Evolutionary conservation across 2,113 vertebrate genomes (phyloP).

Genomic region (Scomber scombrus): DNA sequence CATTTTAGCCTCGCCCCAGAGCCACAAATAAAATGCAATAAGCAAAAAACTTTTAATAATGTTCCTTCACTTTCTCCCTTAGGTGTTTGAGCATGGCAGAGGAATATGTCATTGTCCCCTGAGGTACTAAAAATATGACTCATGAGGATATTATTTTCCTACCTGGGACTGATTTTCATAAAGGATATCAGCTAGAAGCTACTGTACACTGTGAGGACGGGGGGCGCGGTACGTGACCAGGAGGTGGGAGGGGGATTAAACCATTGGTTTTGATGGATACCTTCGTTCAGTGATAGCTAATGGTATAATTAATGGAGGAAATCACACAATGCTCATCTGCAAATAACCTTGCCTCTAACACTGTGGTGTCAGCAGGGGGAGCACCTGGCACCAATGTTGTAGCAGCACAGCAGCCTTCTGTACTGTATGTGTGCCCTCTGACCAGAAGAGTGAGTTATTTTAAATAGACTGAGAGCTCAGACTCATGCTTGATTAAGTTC

Average conservation of each 20-base stretch:
- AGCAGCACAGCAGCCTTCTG: slow-evolving; percentile 31
- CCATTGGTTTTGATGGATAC: slow-evolving; percentile 46
- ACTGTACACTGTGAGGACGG: slow-evolving; percentile 8
- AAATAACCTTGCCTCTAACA: slow-evolving; percentile 23
- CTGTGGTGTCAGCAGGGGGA: slow-evolving; percentile 80
- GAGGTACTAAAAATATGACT: slow-evolving; percentile 78
- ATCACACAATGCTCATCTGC: slow-evolving; percentile 36
- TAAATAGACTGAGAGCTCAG: slow-evolving; percentile 39
- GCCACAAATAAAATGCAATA: slow-evolving; percentile 85
- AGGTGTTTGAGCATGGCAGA: slow-evolving; percentile 76
- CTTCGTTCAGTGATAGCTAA: slow-evolving; percentile 29
- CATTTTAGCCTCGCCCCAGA: slow-evolving; percentile 71
- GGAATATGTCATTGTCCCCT: slow-evolving; percentile 74
- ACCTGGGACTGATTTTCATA: slow-evolving; percentile 61
- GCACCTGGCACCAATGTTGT: slow-evolving; percentile 62
- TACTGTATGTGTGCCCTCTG: slow-evolving; percentile 26
- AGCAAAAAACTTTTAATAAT: slow-evolving; percentile 86
- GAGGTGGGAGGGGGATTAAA: slow-evolving; percentile 30
- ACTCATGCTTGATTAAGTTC: slow-evolving; percentile 46
- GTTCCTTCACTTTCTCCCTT: slow-evolving; percentile 65
- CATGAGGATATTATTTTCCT: slow-evolving; percentile 68
- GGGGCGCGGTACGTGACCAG: neutral
- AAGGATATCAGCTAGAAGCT: slow-evolving; percentile 39
- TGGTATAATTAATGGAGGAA: slow-evolving; percentile 58
- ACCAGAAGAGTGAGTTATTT: slow-evolving; percentile 63